A percentile compares a stretch with the other conserved stretches of the same genome.
Conservation (phyloP, 1,140 invertebrate genomes). For the Papilio polytes region DNA sequence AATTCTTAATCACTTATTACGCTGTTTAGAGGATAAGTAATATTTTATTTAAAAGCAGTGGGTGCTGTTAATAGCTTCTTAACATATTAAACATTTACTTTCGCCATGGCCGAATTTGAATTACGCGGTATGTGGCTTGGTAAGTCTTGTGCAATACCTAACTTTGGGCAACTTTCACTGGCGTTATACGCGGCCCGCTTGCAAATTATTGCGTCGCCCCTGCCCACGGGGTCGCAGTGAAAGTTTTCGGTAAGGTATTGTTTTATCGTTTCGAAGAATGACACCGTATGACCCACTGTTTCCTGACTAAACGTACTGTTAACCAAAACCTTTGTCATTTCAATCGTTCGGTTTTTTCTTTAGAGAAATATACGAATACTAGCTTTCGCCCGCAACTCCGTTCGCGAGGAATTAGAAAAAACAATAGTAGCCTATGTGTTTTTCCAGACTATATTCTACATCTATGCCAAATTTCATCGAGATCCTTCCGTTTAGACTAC, state of each 20-base stretch:
- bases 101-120: conserved; percentile 80
- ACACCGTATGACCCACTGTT: background rate
- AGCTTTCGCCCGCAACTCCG: too few species aligned
- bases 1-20: too few species aligned
- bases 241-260: conserved; percentile 69
- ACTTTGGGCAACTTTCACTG: conserved; percentile 82
- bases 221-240: conserved; percentile 71
- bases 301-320: background rate
- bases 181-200: conserved; percentile 71
- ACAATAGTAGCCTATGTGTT: too few species aligned
- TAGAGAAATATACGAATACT: too few species aligned
- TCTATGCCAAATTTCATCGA: too few species aligned
- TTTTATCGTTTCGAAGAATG: conserved; percentile 42
- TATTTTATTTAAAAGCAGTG: background rate
- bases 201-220: conserved; percentile 76
- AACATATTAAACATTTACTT: conserved; percentile 60
- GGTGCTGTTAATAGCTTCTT: conserved; percentile 37
- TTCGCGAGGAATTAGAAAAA: too few species aligned
- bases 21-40: background rate
- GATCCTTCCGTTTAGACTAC: too few species aligned
- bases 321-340: background rate
- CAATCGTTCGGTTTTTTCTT: too few species aligned
- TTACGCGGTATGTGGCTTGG: conserved; percentile 66
- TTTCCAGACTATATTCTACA: too few species aligned
- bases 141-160: conserved; percentile 78